A percentile compares a stretch with the other conserved stretches of the same genome.
Conservation (phyloP, 2,797 vertebrate species). For the Pogonophryne albipinna region DNA sequence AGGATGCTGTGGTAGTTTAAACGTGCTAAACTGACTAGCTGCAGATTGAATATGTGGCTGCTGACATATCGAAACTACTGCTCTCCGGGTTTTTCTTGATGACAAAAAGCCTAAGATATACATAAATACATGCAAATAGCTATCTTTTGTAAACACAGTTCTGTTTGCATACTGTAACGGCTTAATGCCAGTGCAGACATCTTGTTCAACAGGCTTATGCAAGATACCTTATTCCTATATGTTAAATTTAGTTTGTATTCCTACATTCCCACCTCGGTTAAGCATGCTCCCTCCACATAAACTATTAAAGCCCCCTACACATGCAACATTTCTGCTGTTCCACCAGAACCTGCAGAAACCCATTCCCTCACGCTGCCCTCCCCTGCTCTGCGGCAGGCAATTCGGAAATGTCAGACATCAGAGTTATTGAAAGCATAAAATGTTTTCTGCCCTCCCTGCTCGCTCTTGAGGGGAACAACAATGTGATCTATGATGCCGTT, state of each 20-base stretch:
- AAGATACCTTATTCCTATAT: not conserved
- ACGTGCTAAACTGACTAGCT: not conserved
- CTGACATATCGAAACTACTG: too few species aligned
- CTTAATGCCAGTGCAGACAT: not conserved
- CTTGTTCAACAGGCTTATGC: not conserved
- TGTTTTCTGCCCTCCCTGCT: not conserved
- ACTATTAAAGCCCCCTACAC: not conserved
- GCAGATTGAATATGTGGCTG: not conserved
- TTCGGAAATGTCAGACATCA: constrained; percentile 25
- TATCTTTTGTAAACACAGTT: not conserved
- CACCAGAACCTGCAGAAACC: constrained; percentile 3
- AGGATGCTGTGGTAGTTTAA: not conserved
- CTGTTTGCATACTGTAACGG: not conserved
- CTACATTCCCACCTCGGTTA: not conserved
- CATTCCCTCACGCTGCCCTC: not conserved
- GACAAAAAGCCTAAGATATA: too few species aligned
- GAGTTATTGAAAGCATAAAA: constrained; percentile 15
- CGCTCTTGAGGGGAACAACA: not conserved
- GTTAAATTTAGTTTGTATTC: not conserved
- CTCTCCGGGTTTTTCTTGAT: too few species aligned
- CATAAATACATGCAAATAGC: not conserved
- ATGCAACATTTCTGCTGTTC: not conserved
- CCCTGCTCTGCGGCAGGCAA: constrained; percentile 13
- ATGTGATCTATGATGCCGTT: constrained; percentile 12
- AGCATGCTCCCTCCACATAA: not conserved